A percentile compares a stretch with the other conserved stretches of the same genome.
phyloP scores from a whole-genome alignment of 2,113 vertebrate genomes.

The Pagrus major region DNA sequence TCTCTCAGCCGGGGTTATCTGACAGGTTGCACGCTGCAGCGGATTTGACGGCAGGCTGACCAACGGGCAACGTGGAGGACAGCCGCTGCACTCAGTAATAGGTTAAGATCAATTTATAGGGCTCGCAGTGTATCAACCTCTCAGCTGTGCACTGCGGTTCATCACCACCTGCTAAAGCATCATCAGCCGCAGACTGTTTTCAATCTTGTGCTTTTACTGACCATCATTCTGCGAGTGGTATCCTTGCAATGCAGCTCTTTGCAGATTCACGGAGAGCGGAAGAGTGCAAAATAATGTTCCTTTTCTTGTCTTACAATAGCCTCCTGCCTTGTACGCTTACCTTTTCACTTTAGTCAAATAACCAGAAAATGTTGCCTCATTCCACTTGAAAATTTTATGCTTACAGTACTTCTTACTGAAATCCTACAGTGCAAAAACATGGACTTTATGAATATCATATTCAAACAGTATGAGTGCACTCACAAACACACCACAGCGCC shows the following conservation, averaged over 20 bases:
- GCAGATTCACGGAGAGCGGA: background rate
- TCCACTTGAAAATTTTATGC: conserved; percentile 13
- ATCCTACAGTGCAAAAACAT: conserved; percentile 14
- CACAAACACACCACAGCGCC: conserved; percentile 39
- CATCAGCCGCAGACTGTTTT: background rate
- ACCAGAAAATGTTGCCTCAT: conserved; percentile 21
- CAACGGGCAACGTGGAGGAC: conserved; percentile 39
- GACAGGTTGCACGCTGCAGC: conserved; percentile 36
- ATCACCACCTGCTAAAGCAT: background rate
- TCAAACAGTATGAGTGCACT: conserved; percentile 29
- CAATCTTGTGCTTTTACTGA: background rate
- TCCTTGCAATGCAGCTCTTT: background rate
- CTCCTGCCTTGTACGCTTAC: background rate
- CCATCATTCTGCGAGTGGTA: background rate
- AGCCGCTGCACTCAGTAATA: conserved; percentile 17
- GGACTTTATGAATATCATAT: conserved; percentile 50
- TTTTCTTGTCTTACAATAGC: background rate
- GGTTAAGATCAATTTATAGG: conserved; percentile 52
- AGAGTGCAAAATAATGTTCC: background rate
- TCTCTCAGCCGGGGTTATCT: conserved; percentile 45
- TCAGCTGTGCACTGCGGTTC: background rate
- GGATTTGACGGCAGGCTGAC: conserved; percentile 54
- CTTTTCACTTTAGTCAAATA: conserved; percentile 20
- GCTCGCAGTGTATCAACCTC: conserved; percentile 25
- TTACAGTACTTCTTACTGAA: conserved; percentile 25